A percentile compares a stretch with the other conserved stretches of the same genome.
phyloP scores from a whole-genome alignment of 2,888 invertebrate genomes.

The Ariolimax columbianus region DNA sequence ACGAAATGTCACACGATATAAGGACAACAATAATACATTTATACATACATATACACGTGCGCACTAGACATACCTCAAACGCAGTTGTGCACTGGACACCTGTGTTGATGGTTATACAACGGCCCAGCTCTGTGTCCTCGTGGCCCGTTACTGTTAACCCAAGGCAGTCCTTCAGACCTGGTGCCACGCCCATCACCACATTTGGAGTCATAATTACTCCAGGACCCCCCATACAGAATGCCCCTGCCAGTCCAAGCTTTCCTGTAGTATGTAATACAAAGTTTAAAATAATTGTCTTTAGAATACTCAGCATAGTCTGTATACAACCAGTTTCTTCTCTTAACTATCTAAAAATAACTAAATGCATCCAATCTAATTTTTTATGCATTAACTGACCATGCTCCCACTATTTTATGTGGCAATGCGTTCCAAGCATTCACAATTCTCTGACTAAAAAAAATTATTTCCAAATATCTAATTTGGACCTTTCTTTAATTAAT shows the following conservation, averaged over 20 bases:
- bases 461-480: no score
- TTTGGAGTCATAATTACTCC: constrained; percentile 93
- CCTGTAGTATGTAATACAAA: not conserved
- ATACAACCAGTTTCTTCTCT: no score
- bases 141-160: constrained; percentile 94
- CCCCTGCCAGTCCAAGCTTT: constrained; percentile 40
- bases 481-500: no score
- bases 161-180: constrained; percentile 92
- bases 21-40: no score
- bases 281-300: not conserved
- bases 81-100: constrained; percentile 91
- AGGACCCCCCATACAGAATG: constrained; percentile 99
- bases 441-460: no score
- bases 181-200: constrained; percentile 87
- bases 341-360: no score
- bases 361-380: no score
- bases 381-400: no score
- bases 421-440: no score
- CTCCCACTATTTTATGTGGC: no score
- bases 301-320: no score
- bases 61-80: constrained; percentile 85
- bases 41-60: not conserved
- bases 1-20: no score
- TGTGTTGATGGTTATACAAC: constrained; percentile 94
- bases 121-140: constrained; percentile 97